Conservation (phyloP, 1,140 invertebrate genomes). For the Zaprionus tsacasi region DNA sequence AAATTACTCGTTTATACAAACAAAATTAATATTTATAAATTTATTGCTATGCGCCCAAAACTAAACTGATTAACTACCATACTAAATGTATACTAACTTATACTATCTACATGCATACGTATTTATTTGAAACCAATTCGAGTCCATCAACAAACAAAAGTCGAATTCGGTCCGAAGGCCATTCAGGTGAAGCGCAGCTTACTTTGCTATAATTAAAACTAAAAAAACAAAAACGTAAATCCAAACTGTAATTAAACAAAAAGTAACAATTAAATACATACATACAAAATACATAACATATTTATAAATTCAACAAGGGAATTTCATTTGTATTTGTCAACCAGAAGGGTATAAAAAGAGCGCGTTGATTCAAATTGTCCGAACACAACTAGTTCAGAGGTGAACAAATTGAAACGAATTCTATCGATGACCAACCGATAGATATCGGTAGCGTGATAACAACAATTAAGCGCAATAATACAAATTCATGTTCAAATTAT, state of each 20-base stretch:
- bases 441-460: not conserved
- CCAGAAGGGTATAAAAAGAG: not conserved
- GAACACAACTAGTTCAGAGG: not conserved
- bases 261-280: slow-evolving; percentile 35
- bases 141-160: slow-evolving; percentile 24
- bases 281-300: slow-evolving; percentile 46
- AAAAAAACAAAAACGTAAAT: slow-evolving; percentile 6
- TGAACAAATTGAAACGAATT: not conserved
- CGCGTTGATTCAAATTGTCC: not conserved
- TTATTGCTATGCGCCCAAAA: slow-evolving; percentile 43
- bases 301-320: slow-evolving; percentile 34
- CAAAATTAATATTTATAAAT: slow-evolving; percentile 15
- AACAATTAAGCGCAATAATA: not conserved
- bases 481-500: slow-evolving; percentile 5
- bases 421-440: not conserved
- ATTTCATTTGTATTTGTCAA: not conserved
- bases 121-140: slow-evolving; percentile 4
- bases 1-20: slow-evolving; percentile 37
- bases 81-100: slow-evolving; percentile 44
- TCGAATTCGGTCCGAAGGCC: slow-evolving; percentile 31
- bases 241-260: slow-evolving; percentile 36
- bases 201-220: slow-evolving; percentile 27
- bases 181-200: slow-evolving; percentile 48
- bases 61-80: slow-evolving; percentile 37
- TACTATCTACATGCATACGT: slow-evolving; percentile 28